These are phyloP conservation scores for Rhingia campestris DNA, from an alignment of 2,888 invertebrate species.

Conservation along the genomic window DNA sequence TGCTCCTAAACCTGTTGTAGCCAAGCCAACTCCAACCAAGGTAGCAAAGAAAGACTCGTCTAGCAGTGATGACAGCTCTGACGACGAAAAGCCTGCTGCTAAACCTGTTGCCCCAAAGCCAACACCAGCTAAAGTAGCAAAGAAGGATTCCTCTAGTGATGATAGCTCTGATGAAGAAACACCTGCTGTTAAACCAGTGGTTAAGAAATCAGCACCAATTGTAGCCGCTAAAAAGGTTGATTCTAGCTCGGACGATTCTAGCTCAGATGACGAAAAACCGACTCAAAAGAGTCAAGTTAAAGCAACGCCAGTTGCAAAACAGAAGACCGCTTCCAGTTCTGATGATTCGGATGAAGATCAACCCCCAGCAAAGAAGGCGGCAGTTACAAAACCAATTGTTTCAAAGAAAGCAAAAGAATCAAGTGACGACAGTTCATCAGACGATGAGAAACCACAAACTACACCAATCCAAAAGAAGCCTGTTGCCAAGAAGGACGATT, in stretches of 20 bases:
- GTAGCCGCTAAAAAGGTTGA: constrained; percentile 80
- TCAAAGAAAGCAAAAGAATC: constrained; percentile 81
- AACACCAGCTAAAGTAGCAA: constrained; percentile 62
- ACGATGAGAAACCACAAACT: constrained; percentile 79
- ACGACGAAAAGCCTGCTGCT: constrained; percentile 78
- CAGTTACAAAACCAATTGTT: constrained; percentile 74
- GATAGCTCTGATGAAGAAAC: constrained; percentile 78
- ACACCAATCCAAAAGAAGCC: constrained; percentile 74
- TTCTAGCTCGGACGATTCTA: constrained; percentile 81
- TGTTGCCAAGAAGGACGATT: constrained; percentile 79
- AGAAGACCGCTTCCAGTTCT: constrained; percentile 73
- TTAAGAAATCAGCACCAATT: constrained; percentile 77
- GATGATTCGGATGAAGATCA: constrained; percentile 71
- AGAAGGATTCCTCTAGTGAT: constrained; percentile 76
- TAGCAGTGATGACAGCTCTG: constrained; percentile 83
- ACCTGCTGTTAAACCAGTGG: constrained; percentile 77
- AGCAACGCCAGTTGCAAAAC: constrained; percentile 67
- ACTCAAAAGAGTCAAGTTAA: constrained; percentile 53
- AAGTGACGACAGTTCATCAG: constrained; percentile 83
- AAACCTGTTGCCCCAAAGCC: constrained; percentile 53
- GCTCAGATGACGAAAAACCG: constrained; percentile 75
- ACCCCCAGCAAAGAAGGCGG: constrained; percentile 75
- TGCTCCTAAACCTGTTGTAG: constrained; percentile 35
- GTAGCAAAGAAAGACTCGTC: constrained; percentile 79
- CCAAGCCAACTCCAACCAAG: constrained; percentile 43